Percentiles rank a stretch among this genome's conserved stretches.
Evolutionary conservation across 2,797 vertebrate genomes (phyloP).

Genomic region (Merluccius polli): DNA sequence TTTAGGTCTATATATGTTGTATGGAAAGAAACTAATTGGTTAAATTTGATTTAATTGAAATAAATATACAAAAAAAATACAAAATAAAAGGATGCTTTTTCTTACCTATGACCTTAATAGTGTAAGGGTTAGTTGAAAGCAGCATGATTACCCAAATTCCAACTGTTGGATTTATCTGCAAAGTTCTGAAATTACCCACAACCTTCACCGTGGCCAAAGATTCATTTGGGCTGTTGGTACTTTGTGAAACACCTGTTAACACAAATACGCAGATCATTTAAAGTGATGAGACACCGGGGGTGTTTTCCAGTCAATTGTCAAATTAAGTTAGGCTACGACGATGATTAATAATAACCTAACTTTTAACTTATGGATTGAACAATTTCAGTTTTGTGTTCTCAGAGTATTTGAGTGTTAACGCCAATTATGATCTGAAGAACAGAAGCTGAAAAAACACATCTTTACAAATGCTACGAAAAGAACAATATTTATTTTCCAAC

Average conservation of each 20-base stretch:
- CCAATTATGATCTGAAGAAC: not conserved
- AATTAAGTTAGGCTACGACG: too few species aligned
- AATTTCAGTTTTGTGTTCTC: not conserved
- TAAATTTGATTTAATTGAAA: too few species aligned
- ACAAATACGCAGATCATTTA: not conserved
- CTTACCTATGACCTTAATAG: conserved; percentile 62
- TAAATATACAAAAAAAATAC: too few species aligned
- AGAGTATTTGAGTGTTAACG: not conserved
- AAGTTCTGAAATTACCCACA: conserved; percentile 52
- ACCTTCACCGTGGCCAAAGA: conserved; percentile 40
- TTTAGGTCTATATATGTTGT: too few species aligned
- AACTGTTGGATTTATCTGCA: conserved; percentile 31
- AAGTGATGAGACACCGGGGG: too few species aligned
- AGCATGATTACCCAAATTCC: conserved; percentile 57
- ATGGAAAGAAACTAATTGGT: too few species aligned
- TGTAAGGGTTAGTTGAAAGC: conserved; percentile 50
- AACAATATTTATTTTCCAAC: not conserved
- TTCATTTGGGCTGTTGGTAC: conserved; percentile 21
- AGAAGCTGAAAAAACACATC: not conserved
- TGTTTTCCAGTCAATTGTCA: too few species aligned
- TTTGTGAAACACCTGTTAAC: conserved; percentile 43
- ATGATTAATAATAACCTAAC: not conserved
- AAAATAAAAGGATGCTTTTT: not conserved
- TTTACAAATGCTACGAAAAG: not conserved
- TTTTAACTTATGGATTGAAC: not conserved